Base-by-base conservation (phyloP, 2,113 vertebrate genomes). In the Chloebia gouldiae region DNA sequence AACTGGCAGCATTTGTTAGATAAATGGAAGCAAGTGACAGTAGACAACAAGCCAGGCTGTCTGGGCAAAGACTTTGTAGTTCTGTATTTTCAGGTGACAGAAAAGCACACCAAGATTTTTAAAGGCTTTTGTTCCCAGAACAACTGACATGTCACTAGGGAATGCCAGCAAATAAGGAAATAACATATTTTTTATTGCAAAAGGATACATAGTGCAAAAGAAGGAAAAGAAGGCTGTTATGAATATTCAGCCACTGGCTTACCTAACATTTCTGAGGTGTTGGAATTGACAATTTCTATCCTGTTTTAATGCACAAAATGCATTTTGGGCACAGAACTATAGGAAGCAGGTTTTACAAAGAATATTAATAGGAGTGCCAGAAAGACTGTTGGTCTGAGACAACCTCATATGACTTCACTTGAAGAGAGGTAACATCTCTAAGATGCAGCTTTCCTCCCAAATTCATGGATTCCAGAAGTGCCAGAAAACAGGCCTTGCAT, bases 11-110 rank as follows among this genome's bases (percentile, higher is more conserved):
- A 88, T 90, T 84, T 90, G 59, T 81, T 83, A 90, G 92, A 90
- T 92, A 92, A 95, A 86, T 60, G 65, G 86, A 90, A 90, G 47
- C 71, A 83, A 79, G 82, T 75, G 88, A 95, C 90, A 95, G 83
- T 0, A 88, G 82, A 79, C 54, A 92, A 88, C 37, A 77, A 92
- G 60, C 76, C 92, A 83, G 45, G 63, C 39, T 94, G 57, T 50
- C 90, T 77, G 47, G 35, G 33, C 45, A 81, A 80, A 90, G 76
- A 53, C 51, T 82, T 39, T 45, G 81, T 49, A 88, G 45, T 35
- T 65, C 53, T 80, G 66, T 77, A 85, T 51, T 90, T 92, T 28
- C 33, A 92, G 45, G 39, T 90, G 79, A 69, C 64, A 85, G 66
- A 59, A 94, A 84, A 86, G 39, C 12, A 20, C 53, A 60, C 15